phyloP scores from a whole-genome alignment of 2,797 vertebrate genomes.

The Loris lydekkerianus region DNA sequence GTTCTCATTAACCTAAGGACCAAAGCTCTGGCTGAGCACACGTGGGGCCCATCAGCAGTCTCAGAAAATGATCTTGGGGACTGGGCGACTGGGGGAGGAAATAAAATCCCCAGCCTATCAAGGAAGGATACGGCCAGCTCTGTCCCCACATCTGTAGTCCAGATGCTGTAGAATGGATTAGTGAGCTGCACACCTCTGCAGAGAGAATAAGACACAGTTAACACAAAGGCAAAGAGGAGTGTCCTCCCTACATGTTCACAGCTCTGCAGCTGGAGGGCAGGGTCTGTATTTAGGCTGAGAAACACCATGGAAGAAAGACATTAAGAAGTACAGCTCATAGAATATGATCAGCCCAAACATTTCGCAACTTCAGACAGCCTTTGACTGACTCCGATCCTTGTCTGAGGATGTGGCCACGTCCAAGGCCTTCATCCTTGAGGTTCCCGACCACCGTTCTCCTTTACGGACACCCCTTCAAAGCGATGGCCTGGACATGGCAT shows the following conservation, averaged over 20 bases:
- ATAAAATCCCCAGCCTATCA: not conserved
- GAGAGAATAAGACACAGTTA: conserved; percentile 61
- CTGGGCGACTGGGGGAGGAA: not conserved
- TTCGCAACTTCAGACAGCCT: not conserved
- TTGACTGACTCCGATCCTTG: not conserved
- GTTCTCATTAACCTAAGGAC: conserved; percentile 6
- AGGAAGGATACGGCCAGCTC: conserved; percentile 97
- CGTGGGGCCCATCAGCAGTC: conserved; percentile 4
- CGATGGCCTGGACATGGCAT: not conserved
- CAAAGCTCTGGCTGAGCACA: conserved; percentile 43
- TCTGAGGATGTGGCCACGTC: not conserved
- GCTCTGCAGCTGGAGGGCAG: not conserved
- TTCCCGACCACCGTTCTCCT: not conserved
- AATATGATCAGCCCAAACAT: not conserved
- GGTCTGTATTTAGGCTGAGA: not conserved
- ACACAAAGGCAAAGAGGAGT: not conserved
- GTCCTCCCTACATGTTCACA: not conserved
- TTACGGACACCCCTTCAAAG: not conserved
- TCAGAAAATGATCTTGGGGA: conserved; percentile 56
- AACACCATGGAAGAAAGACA: not conserved
- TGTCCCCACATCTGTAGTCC: conserved; percentile 97
- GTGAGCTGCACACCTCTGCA: conserved; percentile 97
- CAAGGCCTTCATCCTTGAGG: not conserved
- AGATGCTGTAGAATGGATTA: conserved; percentile 99
- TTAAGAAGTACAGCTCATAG: not conserved